These are phyloP conservation scores for Alca torda DNA, from an alignment of 2,797 vertebrate species.

Conservation along the genomic window DNA sequence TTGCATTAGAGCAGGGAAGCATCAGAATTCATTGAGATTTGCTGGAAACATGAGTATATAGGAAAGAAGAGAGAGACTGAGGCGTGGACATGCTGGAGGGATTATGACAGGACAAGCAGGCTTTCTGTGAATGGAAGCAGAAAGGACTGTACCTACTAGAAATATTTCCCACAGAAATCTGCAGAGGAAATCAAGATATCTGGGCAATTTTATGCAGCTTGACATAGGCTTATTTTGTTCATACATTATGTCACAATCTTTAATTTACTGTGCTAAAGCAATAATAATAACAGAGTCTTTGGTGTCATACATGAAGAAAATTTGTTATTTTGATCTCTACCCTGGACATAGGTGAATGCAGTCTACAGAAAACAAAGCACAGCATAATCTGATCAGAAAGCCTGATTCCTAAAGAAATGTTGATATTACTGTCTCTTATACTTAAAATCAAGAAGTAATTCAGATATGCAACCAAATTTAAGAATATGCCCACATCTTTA, in stretches of 20 bases:
- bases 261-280: background rate
- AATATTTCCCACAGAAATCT: background rate
- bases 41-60: background rate
- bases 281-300: background rate
- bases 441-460: background rate
- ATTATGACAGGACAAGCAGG: background rate
- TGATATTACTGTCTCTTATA: background rate
- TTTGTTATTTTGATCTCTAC: background rate
- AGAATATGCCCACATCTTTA: background rate
- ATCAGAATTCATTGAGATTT: background rate
- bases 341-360: background rate
- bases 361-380: background rate
- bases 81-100: background rate
- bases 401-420: background rate
- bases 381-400: background rate
- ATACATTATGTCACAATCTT: background rate
- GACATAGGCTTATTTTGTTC: background rate
- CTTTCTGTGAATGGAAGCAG: background rate
- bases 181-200: background rate
- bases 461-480: background rate
- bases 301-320: background rate
- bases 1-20: background rate
- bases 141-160: background rate
- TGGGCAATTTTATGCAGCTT: background rate
- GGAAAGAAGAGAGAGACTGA: background rate